Percentiles rank a stretch among this genome's conserved stretches.
phyloP scores from a whole-genome alignment of 2,888 invertebrate species.

The Temnothorax ravouxi region DNA sequence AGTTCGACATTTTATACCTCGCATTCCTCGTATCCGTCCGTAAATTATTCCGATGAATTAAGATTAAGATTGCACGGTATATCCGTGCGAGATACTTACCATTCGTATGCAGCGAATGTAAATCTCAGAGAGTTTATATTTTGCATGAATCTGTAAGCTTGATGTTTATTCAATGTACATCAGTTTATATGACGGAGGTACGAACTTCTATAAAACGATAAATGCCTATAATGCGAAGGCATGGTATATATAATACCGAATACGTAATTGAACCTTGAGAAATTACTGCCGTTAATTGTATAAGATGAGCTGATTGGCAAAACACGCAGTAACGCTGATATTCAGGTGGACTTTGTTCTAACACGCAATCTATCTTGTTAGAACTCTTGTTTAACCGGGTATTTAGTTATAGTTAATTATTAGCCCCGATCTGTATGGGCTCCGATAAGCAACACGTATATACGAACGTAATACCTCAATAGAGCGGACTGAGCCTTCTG shows the following conservation, averaged over 20 bases:
- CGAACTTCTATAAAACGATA: background rate
- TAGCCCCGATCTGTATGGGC: constrained; percentile 41
- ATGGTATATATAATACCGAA: background rate
- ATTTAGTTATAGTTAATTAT: constrained; percentile 18
- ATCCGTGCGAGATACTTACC: background rate
- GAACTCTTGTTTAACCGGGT: constrained; percentile 32
- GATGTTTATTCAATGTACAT: constrained; percentile 24
- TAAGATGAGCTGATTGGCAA: background rate
- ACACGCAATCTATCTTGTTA: constrained; percentile 44
- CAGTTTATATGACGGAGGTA: background rate
- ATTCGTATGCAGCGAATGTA: background rate
- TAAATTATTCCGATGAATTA: constrained; percentile 39
- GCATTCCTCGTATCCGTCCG: background rate
- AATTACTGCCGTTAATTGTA: constrained; percentile 8
- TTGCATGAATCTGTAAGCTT: background rate
- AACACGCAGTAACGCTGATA: background rate
- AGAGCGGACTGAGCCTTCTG: constrained; percentile 60
- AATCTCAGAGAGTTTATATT: constrained; percentile 18
- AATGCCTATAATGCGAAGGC: background rate
- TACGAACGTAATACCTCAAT: constrained; percentile 72
- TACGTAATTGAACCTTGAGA: background rate
- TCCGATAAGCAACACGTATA: constrained; percentile 53
- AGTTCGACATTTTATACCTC: constrained; percentile 15
- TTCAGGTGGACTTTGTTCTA: background rate
- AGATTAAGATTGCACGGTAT: background rate